Evolutionary conservation across 1,140 invertebrate genomes (phyloP).

Genomic region (Galendromus occidentalis): DNA sequence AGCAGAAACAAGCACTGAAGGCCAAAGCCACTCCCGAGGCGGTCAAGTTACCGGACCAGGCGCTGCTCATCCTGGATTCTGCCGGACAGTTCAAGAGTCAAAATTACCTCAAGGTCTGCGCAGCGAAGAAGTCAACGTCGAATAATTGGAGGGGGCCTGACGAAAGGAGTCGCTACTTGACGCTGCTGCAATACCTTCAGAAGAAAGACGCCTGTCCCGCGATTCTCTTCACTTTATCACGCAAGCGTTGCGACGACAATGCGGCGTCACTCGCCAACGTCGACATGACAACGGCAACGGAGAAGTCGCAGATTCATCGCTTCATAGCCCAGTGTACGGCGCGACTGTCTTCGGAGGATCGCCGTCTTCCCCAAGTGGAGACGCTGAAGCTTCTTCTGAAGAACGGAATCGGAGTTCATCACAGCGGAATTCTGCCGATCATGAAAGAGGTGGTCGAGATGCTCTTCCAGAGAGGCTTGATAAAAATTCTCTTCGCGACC

Average conservation of each 20-base stretch:
- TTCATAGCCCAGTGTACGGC: constrained; percentile 67
- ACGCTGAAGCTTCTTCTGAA: constrained; percentile 54
- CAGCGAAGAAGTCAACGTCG: not conserved
- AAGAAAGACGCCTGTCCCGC: constrained; percentile 67
- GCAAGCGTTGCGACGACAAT: constrained; percentile 65
- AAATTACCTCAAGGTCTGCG: constrained; percentile 4
- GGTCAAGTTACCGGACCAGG: not conserved
- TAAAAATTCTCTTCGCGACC: constrained; percentile 79
- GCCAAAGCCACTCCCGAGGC: not conserved
- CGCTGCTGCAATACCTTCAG: constrained; percentile 54
- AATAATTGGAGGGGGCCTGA: not conserved
- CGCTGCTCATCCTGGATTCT: constrained; percentile 55
- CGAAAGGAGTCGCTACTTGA: constrained; percentile 49
- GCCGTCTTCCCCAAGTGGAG: constrained; percentile 59
- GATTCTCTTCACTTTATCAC: constrained; percentile 79
- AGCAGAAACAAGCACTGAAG: constrained; percentile 40
- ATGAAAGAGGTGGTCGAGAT: constrained; percentile 96
- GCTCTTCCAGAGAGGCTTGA: constrained; percentile 70
- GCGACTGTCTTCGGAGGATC: constrained; percentile 62
- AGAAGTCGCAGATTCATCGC: constrained; percentile 56
- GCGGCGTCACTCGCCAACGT: constrained; percentile 39
- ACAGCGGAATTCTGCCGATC: constrained; percentile 88
- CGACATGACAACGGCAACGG: constrained; percentile 57
- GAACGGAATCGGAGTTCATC: constrained; percentile 82
- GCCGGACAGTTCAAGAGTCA: constrained; percentile 38